Evolutionary conservation across 2,797 vertebrate species (phyloP).

Genomic region (Nyctibius grandis): DNA sequence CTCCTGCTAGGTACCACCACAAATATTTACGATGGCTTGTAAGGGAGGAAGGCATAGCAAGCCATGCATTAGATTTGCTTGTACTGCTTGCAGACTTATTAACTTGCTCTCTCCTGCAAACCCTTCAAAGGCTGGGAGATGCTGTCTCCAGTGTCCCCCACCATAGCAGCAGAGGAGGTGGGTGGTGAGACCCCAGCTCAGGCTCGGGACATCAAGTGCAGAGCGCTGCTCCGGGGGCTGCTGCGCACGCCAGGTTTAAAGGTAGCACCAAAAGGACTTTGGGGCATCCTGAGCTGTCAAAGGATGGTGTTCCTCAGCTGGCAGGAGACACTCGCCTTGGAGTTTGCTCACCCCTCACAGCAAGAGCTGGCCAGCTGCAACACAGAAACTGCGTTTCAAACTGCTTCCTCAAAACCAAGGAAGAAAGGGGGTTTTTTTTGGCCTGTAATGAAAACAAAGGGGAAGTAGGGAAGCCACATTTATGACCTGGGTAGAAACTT

Average conservation of each 20-base stretch:
- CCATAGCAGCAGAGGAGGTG: rapidly evolving
- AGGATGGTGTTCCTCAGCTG: neutral
- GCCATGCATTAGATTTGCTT: neutral
- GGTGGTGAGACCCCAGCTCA: neutral
- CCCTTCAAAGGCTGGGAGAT: neutral
- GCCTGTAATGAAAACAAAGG: neutral
- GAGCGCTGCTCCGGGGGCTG: neutral
- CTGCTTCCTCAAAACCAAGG: neutral
- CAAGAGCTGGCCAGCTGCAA: neutral
- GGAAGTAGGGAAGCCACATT: neutral
- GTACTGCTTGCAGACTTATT: neutral
- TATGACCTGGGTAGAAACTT: neutral
- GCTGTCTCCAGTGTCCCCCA: neutral
- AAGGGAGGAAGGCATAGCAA: neutral
- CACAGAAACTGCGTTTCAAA: neutral
- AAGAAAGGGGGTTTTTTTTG: neutral
- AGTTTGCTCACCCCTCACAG: neutral
- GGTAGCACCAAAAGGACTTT: neutral
- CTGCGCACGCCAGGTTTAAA: neutral
- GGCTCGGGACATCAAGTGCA: rapidly evolving
- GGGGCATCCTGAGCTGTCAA: neutral
- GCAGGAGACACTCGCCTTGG: neutral
- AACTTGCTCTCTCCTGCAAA: neutral
- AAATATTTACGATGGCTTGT: neutral
- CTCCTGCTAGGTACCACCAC: neutral